Percentiles rank a stretch among this genome's conserved stretches.
Evolutionary conservation across 1,140 invertebrate species (phyloP).

Genomic region (Dryas iulia): DNA sequence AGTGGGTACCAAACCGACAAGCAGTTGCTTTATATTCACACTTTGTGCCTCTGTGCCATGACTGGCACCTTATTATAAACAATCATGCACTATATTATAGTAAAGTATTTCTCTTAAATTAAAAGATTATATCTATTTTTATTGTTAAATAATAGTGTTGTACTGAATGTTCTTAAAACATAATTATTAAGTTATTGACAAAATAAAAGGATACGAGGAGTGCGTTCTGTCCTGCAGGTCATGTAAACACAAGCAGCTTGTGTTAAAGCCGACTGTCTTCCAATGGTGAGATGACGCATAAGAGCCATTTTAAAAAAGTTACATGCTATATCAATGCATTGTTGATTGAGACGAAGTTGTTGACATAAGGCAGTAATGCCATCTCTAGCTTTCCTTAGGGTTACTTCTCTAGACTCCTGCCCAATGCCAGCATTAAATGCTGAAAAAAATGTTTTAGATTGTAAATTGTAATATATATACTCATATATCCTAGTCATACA

Average conservation of each 20-base stretch:
- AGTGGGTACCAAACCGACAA: background rate
- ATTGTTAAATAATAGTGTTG: too few species aligned
- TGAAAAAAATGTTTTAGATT: conserved; percentile 48
- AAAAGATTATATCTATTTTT: too few species aligned
- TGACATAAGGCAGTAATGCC: conserved; percentile 90
- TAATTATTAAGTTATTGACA: too few species aligned
- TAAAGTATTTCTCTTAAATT: too few species aligned
- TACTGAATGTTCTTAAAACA: too few species aligned
- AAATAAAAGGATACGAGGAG: conserved; percentile 92
- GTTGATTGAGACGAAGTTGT: conserved; percentile 91
- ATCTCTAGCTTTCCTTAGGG: conserved; percentile 91
- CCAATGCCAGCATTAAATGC: conserved; percentile 91
- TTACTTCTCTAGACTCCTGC: conserved; percentile 94
- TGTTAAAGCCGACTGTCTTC: conserved; percentile 94
- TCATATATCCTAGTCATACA: background rate
- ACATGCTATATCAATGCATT: conserved; percentile 95
- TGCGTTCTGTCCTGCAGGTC: conserved; percentile 96
- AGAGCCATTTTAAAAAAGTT: conserved; percentile 99
- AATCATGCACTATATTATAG: too few species aligned
- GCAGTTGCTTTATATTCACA: background rate
- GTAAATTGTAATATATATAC: background rate
- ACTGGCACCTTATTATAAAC: too few species aligned
- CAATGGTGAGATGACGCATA: conserved; percentile 92
- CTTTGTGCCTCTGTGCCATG: background rate
- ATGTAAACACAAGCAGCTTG: conserved; percentile 99